Conservation (phyloP, 2,113 vertebrate genomes). For the Amphiprion ocellaris region DNA sequence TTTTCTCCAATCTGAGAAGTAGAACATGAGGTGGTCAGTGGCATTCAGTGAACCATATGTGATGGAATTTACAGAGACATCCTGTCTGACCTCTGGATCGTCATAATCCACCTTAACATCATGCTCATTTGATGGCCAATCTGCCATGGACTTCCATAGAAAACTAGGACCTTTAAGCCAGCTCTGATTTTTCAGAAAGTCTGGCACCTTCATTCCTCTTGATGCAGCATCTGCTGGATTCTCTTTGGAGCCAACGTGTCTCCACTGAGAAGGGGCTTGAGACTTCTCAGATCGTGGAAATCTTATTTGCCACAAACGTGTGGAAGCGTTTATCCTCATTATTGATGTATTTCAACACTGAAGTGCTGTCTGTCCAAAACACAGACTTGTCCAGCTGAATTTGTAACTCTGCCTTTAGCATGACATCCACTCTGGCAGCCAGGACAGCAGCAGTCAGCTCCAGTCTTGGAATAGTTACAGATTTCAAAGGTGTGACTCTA, state of each 20-base stretch:
- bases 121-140: neutral
- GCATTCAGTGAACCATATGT: too few relatives aligned
- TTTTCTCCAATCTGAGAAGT: too few relatives aligned
- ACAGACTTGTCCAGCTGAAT: too few relatives aligned
- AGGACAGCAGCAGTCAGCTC: too few relatives aligned
- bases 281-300: neutral
- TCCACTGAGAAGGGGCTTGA: neutral
- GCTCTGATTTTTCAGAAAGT: neutral
- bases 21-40: too few relatives aligned
- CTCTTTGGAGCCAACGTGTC: neutral
- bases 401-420: too few relatives aligned
- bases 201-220: neutral
- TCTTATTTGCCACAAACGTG: neutral
- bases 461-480: too few relatives aligned
- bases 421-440: too few relatives aligned
- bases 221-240: conserved; percentile 6
- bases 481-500: too few relatives aligned
- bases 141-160: neutral
- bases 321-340: neutral
- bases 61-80: neutral
- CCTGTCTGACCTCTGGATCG: neutral
- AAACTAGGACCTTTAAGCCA: neutral
- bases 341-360: too few relatives aligned
- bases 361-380: too few relatives aligned
- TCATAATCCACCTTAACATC: neutral